These are phyloP conservation scores for Benitochromis conjunctus DNA, from an alignment of 2,113 vertebrate genomes.

Conservation along the genomic window DNA sequence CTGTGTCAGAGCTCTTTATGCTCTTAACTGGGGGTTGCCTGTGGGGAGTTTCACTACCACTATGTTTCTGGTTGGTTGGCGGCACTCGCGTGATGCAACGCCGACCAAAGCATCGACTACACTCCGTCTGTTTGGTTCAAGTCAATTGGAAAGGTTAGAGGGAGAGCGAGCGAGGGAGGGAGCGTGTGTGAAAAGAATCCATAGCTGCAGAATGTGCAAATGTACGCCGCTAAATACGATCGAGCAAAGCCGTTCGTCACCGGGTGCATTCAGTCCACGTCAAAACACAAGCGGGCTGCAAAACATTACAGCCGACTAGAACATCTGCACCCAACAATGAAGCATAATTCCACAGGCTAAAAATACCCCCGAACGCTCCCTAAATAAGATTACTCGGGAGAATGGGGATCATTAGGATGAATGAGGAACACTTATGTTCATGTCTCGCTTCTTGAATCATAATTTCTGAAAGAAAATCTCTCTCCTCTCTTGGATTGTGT, in stretches of 20 bases:
- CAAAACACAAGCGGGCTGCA: background rate
- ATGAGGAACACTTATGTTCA: slow-evolving; percentile 18
- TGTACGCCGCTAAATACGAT: background rate
- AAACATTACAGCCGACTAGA: background rate
- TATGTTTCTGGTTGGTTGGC: slow-evolving; percentile 14
- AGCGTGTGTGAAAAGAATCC: background rate
- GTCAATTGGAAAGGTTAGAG: slow-evolving; percentile 31
- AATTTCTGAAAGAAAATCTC: background rate
- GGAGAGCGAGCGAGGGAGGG: background rate
- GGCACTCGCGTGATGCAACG: background rate
- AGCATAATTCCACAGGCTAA: slow-evolving; percentile 4
- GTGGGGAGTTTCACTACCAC: background rate
- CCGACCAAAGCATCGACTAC: background rate
- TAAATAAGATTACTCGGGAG: slow-evolving; percentile 46
- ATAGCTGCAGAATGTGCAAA: background rate
- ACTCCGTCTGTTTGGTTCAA: background rate
- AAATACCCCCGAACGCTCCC: slow-evolving; percentile 39
- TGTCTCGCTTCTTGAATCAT: slow-evolving; percentile 3
- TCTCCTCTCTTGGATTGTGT: background rate
- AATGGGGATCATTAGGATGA: slow-evolving; percentile 27
- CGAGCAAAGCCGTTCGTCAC: background rate
- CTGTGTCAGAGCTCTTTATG: background rate
- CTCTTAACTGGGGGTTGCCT: background rate
- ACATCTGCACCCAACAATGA: slow-evolving; percentile 43
- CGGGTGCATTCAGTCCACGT: background rate